These are phyloP conservation scores for Selenia dentaria DNA, from an alignment of 2,888 invertebrate species.

Conservation along the genomic window DNA sequence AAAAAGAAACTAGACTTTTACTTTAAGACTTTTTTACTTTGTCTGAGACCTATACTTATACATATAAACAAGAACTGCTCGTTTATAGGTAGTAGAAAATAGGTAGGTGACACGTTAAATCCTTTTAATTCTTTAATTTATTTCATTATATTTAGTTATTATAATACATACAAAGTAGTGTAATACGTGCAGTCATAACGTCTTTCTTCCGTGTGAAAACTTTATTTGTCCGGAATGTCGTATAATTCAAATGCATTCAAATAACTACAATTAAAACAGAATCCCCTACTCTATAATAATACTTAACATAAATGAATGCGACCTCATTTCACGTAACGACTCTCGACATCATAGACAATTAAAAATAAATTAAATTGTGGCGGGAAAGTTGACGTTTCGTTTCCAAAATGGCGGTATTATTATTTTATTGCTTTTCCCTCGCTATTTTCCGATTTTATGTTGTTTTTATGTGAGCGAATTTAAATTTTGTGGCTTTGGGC, in stretches of 20 bases:
- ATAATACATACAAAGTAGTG: too few species aligned
- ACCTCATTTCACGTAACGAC: conserved; percentile 28
- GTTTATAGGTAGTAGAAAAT: too few species aligned
- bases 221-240: not conserved
- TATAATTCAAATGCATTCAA: conserved; percentile 10
- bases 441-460: conserved; percentile 32
- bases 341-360: conserved; percentile 35
- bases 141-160: too few species aligned
- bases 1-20: too few species aligned
- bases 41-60: too few species aligned
- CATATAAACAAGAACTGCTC: too few species aligned
- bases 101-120: too few species aligned
- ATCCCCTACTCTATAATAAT: conserved; percentile 29
- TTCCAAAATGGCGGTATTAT: conserved; percentile 32
- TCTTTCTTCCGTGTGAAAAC: conserved; percentile 1
- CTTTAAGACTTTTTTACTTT: too few species aligned
- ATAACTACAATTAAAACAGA: conserved; percentile 6
- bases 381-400: conserved; percentile 35
- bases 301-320: conserved; percentile 35
- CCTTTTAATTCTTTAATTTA: too few species aligned
- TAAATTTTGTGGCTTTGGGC: conserved; percentile 22
- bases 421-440: conserved; percentile 29
- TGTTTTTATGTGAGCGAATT: conserved; percentile 23
- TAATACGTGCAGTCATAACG: too few species aligned
- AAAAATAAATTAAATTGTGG: conserved; percentile 41